Percentiles rank a stretch among this genome's conserved stretches.
Conservation (phyloP, 2,113 vertebrate species). For the Archilochus colubris region DNA sequence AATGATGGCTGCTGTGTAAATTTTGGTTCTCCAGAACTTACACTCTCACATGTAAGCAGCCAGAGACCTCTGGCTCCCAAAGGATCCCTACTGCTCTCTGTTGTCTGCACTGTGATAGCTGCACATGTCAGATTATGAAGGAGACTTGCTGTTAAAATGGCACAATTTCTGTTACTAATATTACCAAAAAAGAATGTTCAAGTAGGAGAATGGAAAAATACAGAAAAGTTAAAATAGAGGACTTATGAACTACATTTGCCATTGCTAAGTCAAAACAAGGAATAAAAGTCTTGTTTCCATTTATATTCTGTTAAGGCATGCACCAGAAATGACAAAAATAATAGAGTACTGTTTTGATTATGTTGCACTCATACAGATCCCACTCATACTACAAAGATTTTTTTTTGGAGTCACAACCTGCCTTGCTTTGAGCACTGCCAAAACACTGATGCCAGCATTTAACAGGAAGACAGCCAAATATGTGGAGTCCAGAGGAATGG, state of each 20-base stretch:
- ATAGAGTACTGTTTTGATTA: background rate
- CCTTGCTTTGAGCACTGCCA: background rate
- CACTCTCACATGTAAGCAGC: background rate
- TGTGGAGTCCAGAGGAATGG: background rate
- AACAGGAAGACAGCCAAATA: background rate
- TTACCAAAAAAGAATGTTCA: background rate
- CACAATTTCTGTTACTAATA: background rate
- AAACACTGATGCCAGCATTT: background rate
- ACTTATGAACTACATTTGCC: background rate
- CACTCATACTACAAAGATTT: background rate
- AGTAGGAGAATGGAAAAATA: background rate
- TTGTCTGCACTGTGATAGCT: background rate
- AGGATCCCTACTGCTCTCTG: background rate
- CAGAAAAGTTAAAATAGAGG: background rate
- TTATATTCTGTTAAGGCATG: background rate
- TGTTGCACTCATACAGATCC: background rate
- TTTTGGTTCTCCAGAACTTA: background rate
- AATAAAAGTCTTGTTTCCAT: background rate
- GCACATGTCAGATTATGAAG: background rate
- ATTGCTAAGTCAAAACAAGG: background rate
- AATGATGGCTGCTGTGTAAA: background rate
- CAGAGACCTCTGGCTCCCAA: background rate
- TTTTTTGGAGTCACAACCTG: background rate
- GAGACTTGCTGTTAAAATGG: background rate
- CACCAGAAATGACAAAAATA: background rate